These are phyloP conservation scores for Conger conger DNA, from an alignment of 2,113 vertebrate genomes.

Conservation along the genomic window DNA sequence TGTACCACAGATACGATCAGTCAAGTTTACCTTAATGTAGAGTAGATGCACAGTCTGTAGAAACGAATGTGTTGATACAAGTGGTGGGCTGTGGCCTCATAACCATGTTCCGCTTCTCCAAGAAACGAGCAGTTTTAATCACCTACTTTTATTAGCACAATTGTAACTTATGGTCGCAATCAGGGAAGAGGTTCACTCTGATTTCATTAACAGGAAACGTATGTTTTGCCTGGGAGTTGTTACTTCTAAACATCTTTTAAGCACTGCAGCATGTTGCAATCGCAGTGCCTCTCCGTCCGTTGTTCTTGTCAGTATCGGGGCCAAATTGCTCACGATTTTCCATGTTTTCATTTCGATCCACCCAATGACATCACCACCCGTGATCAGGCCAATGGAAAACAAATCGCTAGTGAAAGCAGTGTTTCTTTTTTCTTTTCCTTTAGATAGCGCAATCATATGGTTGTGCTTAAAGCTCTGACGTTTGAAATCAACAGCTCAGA, in stretches of 20 bases:
- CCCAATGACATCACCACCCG: constrained; percentile 48
- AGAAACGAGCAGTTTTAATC: neutral
- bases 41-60: too few species aligned
- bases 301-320: constrained; percentile 4
- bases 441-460: constrained; percentile 4
- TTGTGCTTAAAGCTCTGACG: neutral
- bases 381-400: constrained; percentile 36
- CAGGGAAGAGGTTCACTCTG: neutral
- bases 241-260: neutral
- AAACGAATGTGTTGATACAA: too few species aligned
- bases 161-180: neutral
- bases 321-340: constrained; percentile 26
- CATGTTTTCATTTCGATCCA: constrained; percentile 35
- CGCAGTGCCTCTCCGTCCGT: neutral
- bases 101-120: neutral
- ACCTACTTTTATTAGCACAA: neutral
- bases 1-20: neutral
- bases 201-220: neutral
- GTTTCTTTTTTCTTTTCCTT: neutral
- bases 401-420: constrained; percentile 11
- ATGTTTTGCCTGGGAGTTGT: neutral
- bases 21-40: neutral
- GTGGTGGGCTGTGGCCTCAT: neutral
- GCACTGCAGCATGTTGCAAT: neutral
- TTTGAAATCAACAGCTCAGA: neutral